These are phyloP conservation scores for Orchestia grillus DNA, from an alignment of 1,140 invertebrate genomes.

Conservation along the genomic window DNA sequence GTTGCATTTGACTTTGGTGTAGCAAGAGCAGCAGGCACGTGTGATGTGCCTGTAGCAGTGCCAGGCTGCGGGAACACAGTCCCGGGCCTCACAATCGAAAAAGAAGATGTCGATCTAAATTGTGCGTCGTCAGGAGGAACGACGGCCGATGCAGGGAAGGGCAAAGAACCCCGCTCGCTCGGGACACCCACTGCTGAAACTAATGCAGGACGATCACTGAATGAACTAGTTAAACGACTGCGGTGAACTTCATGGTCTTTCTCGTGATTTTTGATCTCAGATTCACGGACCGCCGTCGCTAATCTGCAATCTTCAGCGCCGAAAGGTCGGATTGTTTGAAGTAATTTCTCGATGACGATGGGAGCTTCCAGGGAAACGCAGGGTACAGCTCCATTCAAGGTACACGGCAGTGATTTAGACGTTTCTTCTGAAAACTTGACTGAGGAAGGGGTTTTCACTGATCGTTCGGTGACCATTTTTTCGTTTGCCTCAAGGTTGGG, in stretches of 20 bases:
- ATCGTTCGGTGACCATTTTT: neutral
- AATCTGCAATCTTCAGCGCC: neutral
- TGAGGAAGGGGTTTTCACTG: neutral
- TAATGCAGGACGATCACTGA: neutral
- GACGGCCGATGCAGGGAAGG: neutral
- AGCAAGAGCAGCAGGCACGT: neutral
- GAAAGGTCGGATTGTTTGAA: neutral
- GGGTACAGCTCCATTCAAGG: neutral
- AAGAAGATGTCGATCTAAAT: neutral
- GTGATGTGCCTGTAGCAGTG: neutral
- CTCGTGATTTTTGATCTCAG: neutral
- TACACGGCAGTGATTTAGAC: neutral
- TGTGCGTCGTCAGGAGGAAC: neutral
- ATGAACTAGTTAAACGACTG: neutral
- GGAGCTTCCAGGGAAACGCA: conserved; percentile 1
- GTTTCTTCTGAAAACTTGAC: neutral
- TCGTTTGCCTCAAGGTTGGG: neutral
- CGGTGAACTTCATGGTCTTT: neutral
- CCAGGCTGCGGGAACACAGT: neutral
- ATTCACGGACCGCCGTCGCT: neutral
- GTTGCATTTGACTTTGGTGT: neutral
- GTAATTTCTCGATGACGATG: neutral
- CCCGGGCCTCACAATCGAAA: neutral
- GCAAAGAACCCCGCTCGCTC: neutral
- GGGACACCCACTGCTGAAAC: neutral